Percentiles rank a stretch among this genome's conserved stretches.
Evolutionary conservation across 2,113 vertebrate species (phyloP).

Genomic region (Caretta caretta): DNA sequence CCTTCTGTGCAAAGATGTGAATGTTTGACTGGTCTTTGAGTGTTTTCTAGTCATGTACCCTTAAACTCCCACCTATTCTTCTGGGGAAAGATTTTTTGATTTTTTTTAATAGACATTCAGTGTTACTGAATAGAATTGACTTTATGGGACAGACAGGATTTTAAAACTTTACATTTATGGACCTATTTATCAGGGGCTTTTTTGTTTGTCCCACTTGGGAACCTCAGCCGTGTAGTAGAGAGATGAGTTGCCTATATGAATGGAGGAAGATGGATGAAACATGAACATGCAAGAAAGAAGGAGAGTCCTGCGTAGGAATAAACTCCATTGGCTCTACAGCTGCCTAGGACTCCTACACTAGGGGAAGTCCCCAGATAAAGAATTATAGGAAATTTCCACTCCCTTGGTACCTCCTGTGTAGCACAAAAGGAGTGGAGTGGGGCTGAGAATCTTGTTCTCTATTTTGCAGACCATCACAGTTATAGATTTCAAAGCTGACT

Average conservation of each 20-base stretch:
- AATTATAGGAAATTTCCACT: fast-evolving
- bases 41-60: background rate
- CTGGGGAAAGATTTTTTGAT: background rate
- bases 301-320: too few relatives aligned
- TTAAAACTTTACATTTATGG: background rate
- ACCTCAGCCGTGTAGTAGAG: background rate
- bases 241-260: background rate
- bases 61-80: background rate
- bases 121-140: background rate
- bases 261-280: background rate
- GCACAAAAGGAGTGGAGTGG: background rate
- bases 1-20: background rate
- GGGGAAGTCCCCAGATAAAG: background rate
- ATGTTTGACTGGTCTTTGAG: background rate
- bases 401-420: background rate
- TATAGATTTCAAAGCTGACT: background rate
- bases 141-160: background rate
- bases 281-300: background rate
- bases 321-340: background rate
- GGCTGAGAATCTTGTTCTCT: background rate
- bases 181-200: fast-evolving
- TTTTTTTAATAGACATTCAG: background rate
- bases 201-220: background rate
- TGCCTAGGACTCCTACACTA: background rate
- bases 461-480: background rate